These are phyloP conservation scores for Protonemura montana DNA, from an alignment of 2,888 invertebrate genomes.

Conservation along the genomic window DNA sequence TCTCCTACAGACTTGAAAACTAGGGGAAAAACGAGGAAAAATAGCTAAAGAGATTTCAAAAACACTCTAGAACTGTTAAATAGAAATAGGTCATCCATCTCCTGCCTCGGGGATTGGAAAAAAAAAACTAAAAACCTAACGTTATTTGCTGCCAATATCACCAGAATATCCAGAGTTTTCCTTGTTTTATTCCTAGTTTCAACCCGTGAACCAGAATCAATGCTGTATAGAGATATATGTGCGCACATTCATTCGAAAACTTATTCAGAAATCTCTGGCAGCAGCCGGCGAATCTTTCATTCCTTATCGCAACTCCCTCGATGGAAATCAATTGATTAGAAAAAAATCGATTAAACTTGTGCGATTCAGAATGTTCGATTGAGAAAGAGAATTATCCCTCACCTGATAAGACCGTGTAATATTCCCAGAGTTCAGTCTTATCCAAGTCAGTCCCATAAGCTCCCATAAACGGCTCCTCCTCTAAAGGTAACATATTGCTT, in stretches of 20 bases:
- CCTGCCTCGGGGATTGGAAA: background rate
- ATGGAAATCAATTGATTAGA: constrained; percentile 21
- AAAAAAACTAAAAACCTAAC: background rate
- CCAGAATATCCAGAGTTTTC: background rate
- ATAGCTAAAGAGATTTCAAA: constrained; percentile 18
- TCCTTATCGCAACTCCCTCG: constrained; percentile 18
- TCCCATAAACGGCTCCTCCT: background rate
- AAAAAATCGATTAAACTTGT: background rate
- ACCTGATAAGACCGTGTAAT: background rate
- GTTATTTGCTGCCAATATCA: constrained; percentile 1
- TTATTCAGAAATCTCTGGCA: background rate
- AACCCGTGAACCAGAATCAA: background rate
- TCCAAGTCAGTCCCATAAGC: background rate
- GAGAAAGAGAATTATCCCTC: constrained; percentile 13
- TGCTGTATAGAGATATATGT: no score
- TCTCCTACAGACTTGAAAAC: background rate
- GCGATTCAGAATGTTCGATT: background rate
- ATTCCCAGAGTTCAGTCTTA: background rate
- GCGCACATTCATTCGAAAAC: background rate
- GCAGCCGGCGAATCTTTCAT: background rate
- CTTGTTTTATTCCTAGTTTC: background rate
- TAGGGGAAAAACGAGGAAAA: background rate
- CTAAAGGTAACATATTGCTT: background rate
- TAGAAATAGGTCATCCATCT: constrained; percentile 16
- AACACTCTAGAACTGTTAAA: background rate